These are phyloP conservation scores for Drosophila orosa DNA, from an alignment of 1,140 invertebrate species.

Conservation along the genomic window DNA sequence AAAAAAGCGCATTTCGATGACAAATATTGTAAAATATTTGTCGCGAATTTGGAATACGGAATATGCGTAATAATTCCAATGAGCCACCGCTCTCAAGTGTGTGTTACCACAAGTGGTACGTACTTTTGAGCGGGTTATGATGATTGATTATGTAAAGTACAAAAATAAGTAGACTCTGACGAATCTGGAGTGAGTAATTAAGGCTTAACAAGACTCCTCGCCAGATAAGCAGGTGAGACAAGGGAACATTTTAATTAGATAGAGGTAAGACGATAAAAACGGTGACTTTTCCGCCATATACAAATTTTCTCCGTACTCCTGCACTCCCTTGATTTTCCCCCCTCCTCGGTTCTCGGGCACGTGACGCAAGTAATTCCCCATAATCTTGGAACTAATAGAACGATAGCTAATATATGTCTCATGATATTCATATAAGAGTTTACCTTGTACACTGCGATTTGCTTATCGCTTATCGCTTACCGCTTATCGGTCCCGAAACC, in stretches of 20 bases:
- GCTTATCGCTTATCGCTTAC: constrained; percentile 50
- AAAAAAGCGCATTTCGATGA: constrained; percentile 43
- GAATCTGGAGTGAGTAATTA: constrained; percentile 40
- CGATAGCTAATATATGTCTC: constrained; percentile 59
- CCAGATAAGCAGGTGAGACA: constrained; percentile 29
- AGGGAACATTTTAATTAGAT: constrained; percentile 7
- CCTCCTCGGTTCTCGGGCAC: constrained; percentile 16
- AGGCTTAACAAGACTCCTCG: not conserved
- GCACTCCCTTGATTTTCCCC: not conserved
- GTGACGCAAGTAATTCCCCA: constrained; percentile 36
- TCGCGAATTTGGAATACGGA: constrained; percentile 8
- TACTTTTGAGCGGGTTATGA: constrained; percentile 8
- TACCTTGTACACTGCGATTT: constrained; percentile 47
- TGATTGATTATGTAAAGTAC: constrained; percentile 58
- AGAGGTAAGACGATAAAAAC: not conserved
- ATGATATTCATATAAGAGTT: constrained; percentile 60
- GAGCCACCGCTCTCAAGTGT: constrained; percentile 27
- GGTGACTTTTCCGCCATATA: not conserved
- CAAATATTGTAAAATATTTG: constrained; percentile 23
- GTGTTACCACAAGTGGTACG: constrained; percentile 33
- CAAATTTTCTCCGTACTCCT: constrained; percentile 3
- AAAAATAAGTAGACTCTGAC: not conserved
- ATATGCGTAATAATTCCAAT: constrained; percentile 52
- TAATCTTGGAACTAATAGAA: constrained; percentile 27
- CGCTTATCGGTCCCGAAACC: constrained; percentile 39